Percentiles rank a stretch among this genome's conserved stretches.
Evolutionary conservation across 1,140 invertebrate genomes (phyloP).

Genomic region (Sycophaga agraensis): DNA sequence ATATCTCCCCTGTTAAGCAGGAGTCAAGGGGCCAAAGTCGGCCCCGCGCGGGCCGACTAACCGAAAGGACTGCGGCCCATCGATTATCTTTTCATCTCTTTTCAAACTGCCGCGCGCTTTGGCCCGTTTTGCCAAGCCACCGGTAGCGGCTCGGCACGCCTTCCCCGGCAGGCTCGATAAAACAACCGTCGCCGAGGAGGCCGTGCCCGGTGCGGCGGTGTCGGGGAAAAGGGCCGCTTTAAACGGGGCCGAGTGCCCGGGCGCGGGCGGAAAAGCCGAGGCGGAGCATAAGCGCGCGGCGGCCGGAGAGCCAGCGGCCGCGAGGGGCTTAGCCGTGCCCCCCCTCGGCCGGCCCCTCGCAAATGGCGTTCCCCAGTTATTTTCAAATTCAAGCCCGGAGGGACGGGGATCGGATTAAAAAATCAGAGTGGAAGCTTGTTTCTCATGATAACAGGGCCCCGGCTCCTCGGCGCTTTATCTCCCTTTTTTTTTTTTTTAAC

Average conservation of each 20-base stretch:
- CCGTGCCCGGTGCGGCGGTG: no score
- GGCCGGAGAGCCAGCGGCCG: slow-evolving; percentile 14
- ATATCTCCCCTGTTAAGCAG: slow-evolving; percentile 16
- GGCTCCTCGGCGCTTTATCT: slow-evolving; percentile 32
- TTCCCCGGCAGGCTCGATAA: no score
- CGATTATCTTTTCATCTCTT: no score
- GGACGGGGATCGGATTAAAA: slow-evolving; percentile 56
- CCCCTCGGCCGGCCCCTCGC: slow-evolving; percentile 45
- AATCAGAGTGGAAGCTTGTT: slow-evolving; percentile 61
- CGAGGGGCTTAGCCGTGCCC: slow-evolving; percentile 37
- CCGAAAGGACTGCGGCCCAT: no score
- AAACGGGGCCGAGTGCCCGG: neutral
- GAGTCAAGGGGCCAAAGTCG: neutral
- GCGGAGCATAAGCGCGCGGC: slow-evolving; percentile 14
- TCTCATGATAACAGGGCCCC: slow-evolving; percentile 58
- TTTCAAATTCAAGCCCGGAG: slow-evolving; percentile 53
- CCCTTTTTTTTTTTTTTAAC: slow-evolving; percentile 34
- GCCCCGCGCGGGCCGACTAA: no score
- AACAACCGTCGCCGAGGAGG: no score
- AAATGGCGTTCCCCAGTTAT: slow-evolving; percentile 61
- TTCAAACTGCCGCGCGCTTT: no score
- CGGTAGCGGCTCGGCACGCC: no score
- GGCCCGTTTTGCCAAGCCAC: no score
- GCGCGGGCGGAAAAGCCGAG: slow-evolving; percentile 1
- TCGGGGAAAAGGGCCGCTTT: neutral